These are phyloP conservation scores for Atherinomorus stipes DNA, from an alignment of 2,113 vertebrate species.

Conservation along the genomic window DNA sequence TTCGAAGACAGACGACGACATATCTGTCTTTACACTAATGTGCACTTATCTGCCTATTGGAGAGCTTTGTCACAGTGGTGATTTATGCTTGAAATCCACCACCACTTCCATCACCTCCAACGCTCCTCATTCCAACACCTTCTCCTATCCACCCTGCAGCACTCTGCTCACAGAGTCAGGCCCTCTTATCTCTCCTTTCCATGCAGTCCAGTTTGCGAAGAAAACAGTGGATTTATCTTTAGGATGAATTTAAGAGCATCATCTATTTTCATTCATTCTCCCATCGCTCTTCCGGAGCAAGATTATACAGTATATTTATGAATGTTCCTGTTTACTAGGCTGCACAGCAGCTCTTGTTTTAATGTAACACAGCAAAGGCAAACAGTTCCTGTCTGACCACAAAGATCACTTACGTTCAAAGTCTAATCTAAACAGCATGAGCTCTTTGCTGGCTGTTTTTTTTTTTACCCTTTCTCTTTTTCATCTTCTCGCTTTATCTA, in stretches of 20 bases:
- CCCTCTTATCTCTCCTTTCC: conserved; percentile 67
- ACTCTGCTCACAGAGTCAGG: conserved; percentile 55
- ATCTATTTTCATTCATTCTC: conserved; percentile 75
- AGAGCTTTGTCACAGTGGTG: conserved; percentile 75
- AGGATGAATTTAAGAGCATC: conserved; percentile 62
- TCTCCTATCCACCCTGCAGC: conserved; percentile 17
- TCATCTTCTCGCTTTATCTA: conserved; percentile 38
- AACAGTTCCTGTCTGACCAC: conserved; percentile 39
- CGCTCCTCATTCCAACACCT: conserved; percentile 59
- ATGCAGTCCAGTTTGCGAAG: conserved; percentile 48
- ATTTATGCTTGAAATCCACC: conserved; percentile 77
- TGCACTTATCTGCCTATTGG: conserved; percentile 82
- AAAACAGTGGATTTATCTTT: conserved; percentile 66
- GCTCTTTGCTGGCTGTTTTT: conserved; percentile 42
- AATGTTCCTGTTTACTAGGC: conserved; percentile 67
- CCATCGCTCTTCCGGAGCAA: conserved; percentile 36
- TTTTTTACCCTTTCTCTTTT: conserved; percentile 29
- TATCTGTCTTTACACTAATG: conserved; percentile 76
- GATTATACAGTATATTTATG: conserved; percentile 65
- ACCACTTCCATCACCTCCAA: conserved; percentile 62
- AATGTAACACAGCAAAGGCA: conserved; percentile 38
- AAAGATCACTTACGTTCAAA: conserved; percentile 50
- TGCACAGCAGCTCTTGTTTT: conserved; percentile 55
- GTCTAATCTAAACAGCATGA: conserved; percentile 37
- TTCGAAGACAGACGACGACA: conserved; percentile 71